Conservation (phyloP, 2,797 vertebrate species). For the Potorous gilbertii region DNA sequence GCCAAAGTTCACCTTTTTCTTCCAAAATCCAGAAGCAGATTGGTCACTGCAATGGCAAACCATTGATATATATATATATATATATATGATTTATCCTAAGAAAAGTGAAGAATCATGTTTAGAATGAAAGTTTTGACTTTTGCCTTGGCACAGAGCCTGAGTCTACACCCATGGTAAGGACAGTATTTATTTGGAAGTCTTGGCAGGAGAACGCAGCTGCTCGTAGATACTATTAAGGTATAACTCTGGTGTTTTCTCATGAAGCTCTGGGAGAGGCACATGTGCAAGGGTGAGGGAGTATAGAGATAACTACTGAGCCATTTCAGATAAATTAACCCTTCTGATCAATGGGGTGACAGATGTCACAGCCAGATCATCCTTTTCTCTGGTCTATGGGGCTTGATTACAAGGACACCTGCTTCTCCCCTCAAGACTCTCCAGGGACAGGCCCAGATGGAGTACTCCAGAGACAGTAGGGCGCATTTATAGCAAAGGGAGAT, state of each 20-base stretch:
- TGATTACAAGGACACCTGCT: neutral
- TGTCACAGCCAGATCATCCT: neutral
- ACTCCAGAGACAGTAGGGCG: neutral
- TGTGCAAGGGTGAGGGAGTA: neutral
- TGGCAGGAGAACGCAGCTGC: neutral
- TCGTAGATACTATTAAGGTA: neutral
- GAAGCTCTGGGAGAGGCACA: neutral
- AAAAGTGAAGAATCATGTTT: neutral
- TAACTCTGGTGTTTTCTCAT: neutral
- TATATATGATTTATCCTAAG: neutral
- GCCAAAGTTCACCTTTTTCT: conserved; percentile 1
- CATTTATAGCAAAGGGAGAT: neutral
- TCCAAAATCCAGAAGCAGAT: neutral
- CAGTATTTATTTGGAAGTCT: neutral
- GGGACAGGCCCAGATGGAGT: neutral
- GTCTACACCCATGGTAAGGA: neutral
- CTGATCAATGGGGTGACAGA: conserved; percentile 6
- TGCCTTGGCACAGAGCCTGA: neutral
- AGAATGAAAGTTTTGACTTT: neutral
- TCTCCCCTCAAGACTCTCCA: neutral
- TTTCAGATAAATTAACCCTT: neutral
- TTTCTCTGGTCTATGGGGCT: neutral
- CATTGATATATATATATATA: conserved; percentile 11
- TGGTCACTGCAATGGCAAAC: neutral
- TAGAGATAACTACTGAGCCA: neutral